Conservation (phyloP, 2,888 invertebrate genomes). For the Volucella inanis region DNA sequence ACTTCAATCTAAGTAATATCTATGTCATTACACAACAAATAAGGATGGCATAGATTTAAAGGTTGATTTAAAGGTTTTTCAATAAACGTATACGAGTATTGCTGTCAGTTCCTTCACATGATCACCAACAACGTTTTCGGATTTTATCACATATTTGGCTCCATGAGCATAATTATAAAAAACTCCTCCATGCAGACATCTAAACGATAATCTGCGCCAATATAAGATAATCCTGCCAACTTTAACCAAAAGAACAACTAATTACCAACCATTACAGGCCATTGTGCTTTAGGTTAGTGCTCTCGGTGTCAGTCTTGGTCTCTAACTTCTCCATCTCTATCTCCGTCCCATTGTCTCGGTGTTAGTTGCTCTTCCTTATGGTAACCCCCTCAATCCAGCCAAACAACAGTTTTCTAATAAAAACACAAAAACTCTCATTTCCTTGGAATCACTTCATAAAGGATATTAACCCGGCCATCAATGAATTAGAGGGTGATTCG, state of each 20-base stretch:
- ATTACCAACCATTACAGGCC: slow-evolving; percentile 55
- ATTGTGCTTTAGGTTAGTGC: slow-evolving; percentile 19
- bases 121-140: no score
- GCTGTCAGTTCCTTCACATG: no score
- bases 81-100: no score
- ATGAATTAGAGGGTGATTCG: slow-evolving; percentile 66
- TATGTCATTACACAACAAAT: no score
- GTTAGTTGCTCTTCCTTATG: slow-evolving; percentile 29
- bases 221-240: slow-evolving; percentile 39
- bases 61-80: no score
- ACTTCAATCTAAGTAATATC: no score
- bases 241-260: slow-evolving; percentile 27
- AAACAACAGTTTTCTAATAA: slow-evolving; percentile 14
- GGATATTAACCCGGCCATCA: slow-evolving; percentile 62
- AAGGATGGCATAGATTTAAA: no score
- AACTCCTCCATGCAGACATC: slow-evolving; percentile 41
- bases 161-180: background rate
- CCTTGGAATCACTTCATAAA: slow-evolving; percentile 65
- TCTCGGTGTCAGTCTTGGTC: no score
- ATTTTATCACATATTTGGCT: no score
- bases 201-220: slow-evolving; percentile 52
- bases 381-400: slow-evolving; percentile 5
- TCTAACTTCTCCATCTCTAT: no score
- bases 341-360: background rate
- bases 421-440: slow-evolving; percentile 56